Evolutionary conservation across 2,797 vertebrate species (phyloP).

Genomic region (Ciconia nigra): DNA sequence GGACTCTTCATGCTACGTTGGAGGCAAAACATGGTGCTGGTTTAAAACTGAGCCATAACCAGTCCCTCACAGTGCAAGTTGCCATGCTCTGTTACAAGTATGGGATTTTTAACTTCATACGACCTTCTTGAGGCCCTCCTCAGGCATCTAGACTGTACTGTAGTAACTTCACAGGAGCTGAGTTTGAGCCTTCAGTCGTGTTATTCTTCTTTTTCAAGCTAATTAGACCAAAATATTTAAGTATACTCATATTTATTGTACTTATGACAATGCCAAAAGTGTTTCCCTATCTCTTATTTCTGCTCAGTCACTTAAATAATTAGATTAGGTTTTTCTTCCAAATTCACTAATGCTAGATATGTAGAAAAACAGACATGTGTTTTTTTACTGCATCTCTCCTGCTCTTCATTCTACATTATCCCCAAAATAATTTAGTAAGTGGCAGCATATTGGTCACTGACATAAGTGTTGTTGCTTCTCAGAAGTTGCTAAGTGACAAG

Average conservation of each 20-base stretch:
- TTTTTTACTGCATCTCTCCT: background rate
- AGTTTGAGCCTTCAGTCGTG: background rate
- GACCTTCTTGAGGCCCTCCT: accelerated
- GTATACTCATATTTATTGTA: background rate
- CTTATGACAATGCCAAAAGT: background rate
- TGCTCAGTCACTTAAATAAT: background rate
- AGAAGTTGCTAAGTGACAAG: background rate
- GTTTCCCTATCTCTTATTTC: background rate
- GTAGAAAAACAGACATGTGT: background rate
- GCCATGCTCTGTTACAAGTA: no score
- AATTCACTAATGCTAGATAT: background rate
- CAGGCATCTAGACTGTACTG: background rate
- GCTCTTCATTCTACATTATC: background rate
- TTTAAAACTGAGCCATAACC: background rate
- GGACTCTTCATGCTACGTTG: background rate
- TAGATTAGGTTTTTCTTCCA: background rate
- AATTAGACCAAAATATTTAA: background rate
- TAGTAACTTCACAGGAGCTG: background rate
- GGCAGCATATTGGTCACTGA: background rate
- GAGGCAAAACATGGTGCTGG: background rate
- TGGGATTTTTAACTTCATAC: background rate
- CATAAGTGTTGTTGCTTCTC: background rate
- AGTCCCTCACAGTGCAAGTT: background rate
- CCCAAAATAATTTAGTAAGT: background rate
- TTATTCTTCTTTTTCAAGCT: background rate